Conservation (phyloP, 2,797 vertebrate genomes). For the Anomalospiza imberbis region DNA sequence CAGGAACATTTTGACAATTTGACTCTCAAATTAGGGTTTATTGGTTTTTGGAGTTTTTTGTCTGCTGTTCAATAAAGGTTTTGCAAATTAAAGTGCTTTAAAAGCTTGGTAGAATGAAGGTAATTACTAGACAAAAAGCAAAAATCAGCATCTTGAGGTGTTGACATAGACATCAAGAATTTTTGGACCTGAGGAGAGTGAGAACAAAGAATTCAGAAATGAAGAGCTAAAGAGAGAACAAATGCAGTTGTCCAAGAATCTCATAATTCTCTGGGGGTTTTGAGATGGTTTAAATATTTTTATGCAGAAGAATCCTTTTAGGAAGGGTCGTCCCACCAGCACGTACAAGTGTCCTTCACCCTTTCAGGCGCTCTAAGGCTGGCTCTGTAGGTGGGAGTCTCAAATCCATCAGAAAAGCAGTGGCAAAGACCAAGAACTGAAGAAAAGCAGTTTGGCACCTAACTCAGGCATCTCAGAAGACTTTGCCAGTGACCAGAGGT, state of each 20-base stretch:
- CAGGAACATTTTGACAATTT: neutral
- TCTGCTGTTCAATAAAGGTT: neutral
- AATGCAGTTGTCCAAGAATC: neutral
- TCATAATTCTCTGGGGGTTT: neutral
- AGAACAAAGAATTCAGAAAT: neutral
- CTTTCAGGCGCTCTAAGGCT: neutral
- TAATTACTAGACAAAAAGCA: neutral
- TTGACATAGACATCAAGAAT: neutral
- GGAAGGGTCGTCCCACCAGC: neutral
- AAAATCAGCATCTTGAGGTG: neutral
- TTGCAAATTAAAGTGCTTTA: neutral
- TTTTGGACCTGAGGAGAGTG: neutral
- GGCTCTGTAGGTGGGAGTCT: neutral
- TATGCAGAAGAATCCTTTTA: neutral
- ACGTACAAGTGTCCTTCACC: neutral
- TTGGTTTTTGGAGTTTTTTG: neutral
- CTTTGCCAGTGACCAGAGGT: neutral
- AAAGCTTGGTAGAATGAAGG: neutral
- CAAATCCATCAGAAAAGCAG: neutral
- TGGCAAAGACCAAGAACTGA: neutral
- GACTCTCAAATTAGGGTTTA: neutral
- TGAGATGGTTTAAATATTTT: neutral
- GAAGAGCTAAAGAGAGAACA: neutral
- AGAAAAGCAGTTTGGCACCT: neutral
- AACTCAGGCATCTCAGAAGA: neutral